Percentiles rank a stretch among this genome's conserved stretches.
Evolutionary conservation across 2,888 invertebrate genomes (phyloP).

Genomic region (Stramonita haemastoma): DNA sequence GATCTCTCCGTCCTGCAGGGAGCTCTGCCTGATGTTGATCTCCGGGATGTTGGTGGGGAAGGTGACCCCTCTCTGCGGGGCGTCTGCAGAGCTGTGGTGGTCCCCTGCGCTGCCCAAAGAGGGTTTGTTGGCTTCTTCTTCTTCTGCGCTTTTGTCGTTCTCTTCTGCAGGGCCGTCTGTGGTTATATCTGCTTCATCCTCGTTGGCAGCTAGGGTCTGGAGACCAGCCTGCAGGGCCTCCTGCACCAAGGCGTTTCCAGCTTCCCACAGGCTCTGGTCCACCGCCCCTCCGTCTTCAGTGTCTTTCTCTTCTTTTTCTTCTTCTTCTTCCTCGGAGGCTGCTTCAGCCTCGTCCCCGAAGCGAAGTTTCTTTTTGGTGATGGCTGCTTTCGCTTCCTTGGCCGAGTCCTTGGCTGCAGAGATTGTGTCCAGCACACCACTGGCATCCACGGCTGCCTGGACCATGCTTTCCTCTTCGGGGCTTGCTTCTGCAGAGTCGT

Average conservation of each 20-base stretch:
- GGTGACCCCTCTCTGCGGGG: background rate
- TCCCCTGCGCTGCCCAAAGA: background rate
- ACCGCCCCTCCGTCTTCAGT: background rate
- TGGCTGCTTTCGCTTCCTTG: background rate
- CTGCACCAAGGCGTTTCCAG: conserved; percentile 9
- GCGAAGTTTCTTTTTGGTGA: background rate
- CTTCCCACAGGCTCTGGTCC: background rate
- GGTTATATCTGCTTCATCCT: background rate
- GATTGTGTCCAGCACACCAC: background rate
- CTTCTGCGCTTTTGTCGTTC: background rate
- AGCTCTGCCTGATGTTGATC: conserved; percentile 41
- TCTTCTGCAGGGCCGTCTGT: background rate
- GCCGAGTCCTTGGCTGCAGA: background rate
- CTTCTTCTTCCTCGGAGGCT: background rate
- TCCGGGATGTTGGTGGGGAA: conserved; percentile 33
- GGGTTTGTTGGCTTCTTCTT: background rate
- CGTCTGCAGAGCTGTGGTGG: background rate
- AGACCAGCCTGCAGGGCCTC: background rate
- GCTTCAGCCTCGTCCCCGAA: background rate
- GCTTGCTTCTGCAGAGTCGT: background rate
- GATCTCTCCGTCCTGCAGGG: conserved; percentile 36
- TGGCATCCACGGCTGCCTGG: conserved; percentile 6
- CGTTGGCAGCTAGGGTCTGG: background rate
- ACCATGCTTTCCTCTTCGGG: background rate
- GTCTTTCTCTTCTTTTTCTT: background rate